Base-by-base conservation (phyloP, 2,797 vertebrate genomes). In the Eulemur rubriventer region DNA sequence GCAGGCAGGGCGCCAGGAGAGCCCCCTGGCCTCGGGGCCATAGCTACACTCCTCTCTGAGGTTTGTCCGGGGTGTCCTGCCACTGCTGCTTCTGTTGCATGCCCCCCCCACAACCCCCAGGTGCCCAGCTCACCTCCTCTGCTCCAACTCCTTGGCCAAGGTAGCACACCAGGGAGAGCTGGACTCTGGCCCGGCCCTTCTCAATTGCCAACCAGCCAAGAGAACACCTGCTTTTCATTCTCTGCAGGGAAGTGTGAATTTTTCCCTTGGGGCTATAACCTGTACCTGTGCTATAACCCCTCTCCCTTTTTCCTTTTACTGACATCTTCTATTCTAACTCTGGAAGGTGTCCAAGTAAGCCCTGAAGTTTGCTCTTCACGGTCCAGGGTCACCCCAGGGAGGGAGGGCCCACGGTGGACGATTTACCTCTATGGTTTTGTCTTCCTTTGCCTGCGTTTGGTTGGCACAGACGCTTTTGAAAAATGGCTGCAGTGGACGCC, bases 391-490 rank as follows among this genome's bases (percentile, higher is more conserved):
- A 43, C 81, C 57, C 59, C 46, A 28, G 63, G 26, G 55, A 89
- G 18, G 26, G 63, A 70, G 72, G n/a, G 7, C 11, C n/a, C 2
- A 2, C 1, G 6, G 70, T 9, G 20, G 76, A 52, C 2, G 0
- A 20, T 20, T 84, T 41, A 69, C 59, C 24, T 52, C 69, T 22
- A 1, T 2, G 61, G 63, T 20, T 92, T 81, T 82, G 69, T 63
- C 92, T 95, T 48, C 78, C 78, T 92, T 78, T 85, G 84, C 87
- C 95, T 86, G 16, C 35, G 16, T 94, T 93, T 72, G 96, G 84
- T 96, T 95, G 78, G 92, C 92, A 83, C 63, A 95, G 94, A 96
- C 91, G 75, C 86, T 94, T 95, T 59, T 87, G 91, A 78, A 95
- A 95, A 95, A 87, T 55, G 83, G 73, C 96, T 96, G 81, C 63